Base-by-base conservation (phyloP, 2,113 vertebrate genomes). In the Maccullochella peelii region DNA sequence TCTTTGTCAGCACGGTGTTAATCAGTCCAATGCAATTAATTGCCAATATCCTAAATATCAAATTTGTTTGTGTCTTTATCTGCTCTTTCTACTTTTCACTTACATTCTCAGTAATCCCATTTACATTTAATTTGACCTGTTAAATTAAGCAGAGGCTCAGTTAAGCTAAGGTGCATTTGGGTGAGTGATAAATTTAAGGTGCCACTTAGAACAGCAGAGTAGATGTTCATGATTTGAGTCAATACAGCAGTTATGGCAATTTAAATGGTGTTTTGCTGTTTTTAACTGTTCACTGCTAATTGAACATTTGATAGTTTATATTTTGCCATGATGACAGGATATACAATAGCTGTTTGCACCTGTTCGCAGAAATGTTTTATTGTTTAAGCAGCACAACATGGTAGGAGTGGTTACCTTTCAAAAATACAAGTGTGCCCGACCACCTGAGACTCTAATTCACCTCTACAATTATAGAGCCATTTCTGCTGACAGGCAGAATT, bases 31-130 rank as follows among this genome's bases (percentile, higher is more conserved):
- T 49, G 8, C 4, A 55, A 58, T 73, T 23, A 61, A 72, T 73
- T 23, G 62, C 49, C 62, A n/a, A 5, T 50, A 57, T 58, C 9
- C n/a, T n/a, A 20, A 18, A 69, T 44, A 18, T 70, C 16, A 52
- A 33, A 14, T 71, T 54, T 55, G 50, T 80, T 71, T 74, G 50
- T 16, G 1, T 7, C 52, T 66, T 71, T 30, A 76, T 73, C 73
- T 63, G 23, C 58, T 59, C 25, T 50, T 42, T 67, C 33, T 33
- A 44, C 14, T 63, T 40, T 49, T 42, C 73, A 57, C 80, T 77
- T 77, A 57, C n/a, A 18, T 27, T 57, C 36, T 50, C n/a, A 57
- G 27, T 70, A 69, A 75, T 75, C 70, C 8, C 16, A 54, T 80
- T 80, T 54, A 30, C 42, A 27, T n/a, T n/a, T n/a, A n/a, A n/a